phyloP scores from a whole-genome alignment of 1,140 invertebrate species.

The Planococcus citri region DNA sequence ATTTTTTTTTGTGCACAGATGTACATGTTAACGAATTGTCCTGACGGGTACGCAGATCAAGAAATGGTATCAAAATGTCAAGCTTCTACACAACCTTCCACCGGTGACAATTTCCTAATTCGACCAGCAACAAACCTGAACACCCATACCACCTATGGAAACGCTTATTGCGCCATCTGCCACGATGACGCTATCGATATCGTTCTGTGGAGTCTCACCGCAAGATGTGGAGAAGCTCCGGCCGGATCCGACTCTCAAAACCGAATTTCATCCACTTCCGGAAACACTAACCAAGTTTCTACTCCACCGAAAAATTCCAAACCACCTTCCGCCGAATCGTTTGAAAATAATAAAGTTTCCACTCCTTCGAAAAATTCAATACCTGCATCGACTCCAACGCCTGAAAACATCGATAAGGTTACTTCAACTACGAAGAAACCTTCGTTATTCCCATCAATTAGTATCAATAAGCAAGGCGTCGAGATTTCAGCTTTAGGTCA shows the following conservation, averaged over 20 bases:
- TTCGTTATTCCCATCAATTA: no score
- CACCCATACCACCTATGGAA: conserved; percentile 40
- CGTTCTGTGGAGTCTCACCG: background rate
- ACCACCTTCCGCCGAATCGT: no score
- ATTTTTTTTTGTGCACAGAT: background rate
- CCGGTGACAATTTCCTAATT: conserved; percentile 35
- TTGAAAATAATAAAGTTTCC: background rate
- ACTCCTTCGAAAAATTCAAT: background rate
- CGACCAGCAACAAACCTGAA: conserved; percentile 37
- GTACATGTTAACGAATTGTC: background rate
- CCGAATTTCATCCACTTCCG: no score
- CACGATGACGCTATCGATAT: conserved; percentile 33
- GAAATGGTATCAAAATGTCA: conserved; percentile 27
- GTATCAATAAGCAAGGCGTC: no score
- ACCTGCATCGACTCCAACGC: no score
- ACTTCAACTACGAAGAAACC: no score
- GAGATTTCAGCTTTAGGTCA: no score
- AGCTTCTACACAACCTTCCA: conserved; percentile 25
- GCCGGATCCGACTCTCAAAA: background rate
- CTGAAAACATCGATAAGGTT: no score
- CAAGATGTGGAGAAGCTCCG: background rate
- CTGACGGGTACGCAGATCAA: background rate
- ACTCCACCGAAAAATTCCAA: no score
- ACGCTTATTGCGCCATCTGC: conserved; percentile 43
- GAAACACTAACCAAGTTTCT: no score